Evolutionary conservation across 2,797 vertebrate genomes (phyloP), one percentile per base, ranked within the genome.

Genomic region (Hoplostethus atlanticus): DNA sequence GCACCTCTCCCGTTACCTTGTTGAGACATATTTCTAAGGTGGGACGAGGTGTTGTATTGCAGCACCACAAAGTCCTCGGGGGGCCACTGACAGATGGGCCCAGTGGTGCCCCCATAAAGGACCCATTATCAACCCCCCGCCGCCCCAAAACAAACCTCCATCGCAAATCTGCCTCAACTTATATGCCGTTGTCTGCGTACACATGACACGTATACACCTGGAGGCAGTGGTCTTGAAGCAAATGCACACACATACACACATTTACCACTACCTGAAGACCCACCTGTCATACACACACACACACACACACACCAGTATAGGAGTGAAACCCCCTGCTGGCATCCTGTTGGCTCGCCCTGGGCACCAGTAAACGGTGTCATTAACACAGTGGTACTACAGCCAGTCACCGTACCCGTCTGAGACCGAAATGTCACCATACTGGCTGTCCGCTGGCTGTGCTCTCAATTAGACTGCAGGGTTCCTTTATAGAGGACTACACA

Each of bases 401-500:
- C 82, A 64, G 75, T 87, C 77, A 64, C 73, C 3, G 84, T 90
- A 91, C 90, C 88, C 92, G 79, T 91, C 89, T 86, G 84, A 91
- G 86, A 85, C 71, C 83, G 80, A 94, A 94, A 93, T 93, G 92
- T 92, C 93, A 94, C 91, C 90, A 87, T 89, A 61, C 79, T 84
- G 74, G 8, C 73, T 64, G 77, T 86, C 86, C 55, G 21, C 84
- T 68, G 57, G 79, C 79, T 86, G 84, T 64, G 56, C 85, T 88
- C 88, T 91, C 91, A 91, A 93, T 92, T 92, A 92, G 87, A 90
- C 92, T 54, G 85, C 92, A 90, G 91, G 91, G 89, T 88, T 89
- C 90, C 92, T 89, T 89, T 21, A 21, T 21, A 62, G 84, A 85
- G 85, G 59, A 79, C 81, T 76, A 78, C 85, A 86, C 84, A 76